phyloP scores from a whole-genome alignment of 2,888 invertebrate species.

The Ophion ellenae region DNA sequence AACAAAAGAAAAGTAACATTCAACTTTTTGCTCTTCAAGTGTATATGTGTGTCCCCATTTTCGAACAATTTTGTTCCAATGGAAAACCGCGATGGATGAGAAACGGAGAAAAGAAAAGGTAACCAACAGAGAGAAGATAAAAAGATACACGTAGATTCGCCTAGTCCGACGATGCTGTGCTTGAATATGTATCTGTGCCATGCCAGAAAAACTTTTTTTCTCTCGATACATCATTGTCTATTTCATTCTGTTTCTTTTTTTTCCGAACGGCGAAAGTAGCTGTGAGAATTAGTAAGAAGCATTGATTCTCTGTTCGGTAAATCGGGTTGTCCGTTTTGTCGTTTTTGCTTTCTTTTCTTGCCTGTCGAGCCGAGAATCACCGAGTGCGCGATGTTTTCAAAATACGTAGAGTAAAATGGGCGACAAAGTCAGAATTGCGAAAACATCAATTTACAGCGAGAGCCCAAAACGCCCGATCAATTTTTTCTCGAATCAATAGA shows the following conservation, averaged over 20 bases:
- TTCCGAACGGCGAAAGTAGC: slow-evolving; percentile 2
- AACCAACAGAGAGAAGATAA: background rate
- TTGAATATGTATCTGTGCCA: slow-evolving; percentile 82
- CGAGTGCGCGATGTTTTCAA: no score
- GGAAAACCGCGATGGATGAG: slow-evolving; percentile 19
- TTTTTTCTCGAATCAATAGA: background rate
- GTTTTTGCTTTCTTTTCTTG: background rate
- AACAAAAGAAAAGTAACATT: slow-evolving; percentile 15
- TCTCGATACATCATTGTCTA: slow-evolving; percentile 63
- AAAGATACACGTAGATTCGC: slow-evolving; percentile 33
- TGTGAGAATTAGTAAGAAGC: background rate
- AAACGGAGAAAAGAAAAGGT: slow-evolving; percentile 45
- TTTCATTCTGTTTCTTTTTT: slow-evolving; percentile 60
- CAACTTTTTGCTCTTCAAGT: slow-evolving; percentile 64
- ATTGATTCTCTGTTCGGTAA: background rate
- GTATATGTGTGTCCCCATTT: slow-evolving; percentile 73
- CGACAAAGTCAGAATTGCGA: no score
- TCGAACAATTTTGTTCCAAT: slow-evolving; percentile 35
- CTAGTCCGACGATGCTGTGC: slow-evolving; percentile 72
- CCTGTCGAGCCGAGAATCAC: background rate
- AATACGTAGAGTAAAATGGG: no score
- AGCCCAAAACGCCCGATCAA: no score
- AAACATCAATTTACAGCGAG: no score
- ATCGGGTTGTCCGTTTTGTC: background rate
- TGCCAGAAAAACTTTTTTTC: slow-evolving; percentile 74